Evolutionary conservation across 2,888 invertebrate species (phyloP).

Genomic region (Thymelicus acteon): DNA sequence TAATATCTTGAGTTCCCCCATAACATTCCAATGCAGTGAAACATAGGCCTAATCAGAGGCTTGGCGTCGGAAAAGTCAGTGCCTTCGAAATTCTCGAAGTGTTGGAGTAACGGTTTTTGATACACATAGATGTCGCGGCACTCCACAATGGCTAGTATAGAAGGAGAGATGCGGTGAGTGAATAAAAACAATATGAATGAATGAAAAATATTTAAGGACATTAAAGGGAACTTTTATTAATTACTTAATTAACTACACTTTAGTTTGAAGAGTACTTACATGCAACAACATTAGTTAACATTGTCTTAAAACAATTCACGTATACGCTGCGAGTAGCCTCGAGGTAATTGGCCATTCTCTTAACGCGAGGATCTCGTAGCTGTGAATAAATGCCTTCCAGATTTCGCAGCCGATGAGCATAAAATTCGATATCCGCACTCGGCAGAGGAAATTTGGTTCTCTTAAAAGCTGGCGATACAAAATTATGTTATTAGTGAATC

Average conservation of each 20-base stretch:
- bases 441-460: slow-evolving; percentile 90
- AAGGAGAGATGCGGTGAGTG: too few species aligned
- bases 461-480: slow-evolving; percentile 79
- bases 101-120: slow-evolving; percentile 88
- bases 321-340: slow-evolving; percentile 93
- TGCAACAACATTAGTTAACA: slow-evolving; percentile 91
- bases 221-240: not conserved
- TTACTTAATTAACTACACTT: not conserved
- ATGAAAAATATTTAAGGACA: too few species aligned
- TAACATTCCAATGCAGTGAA: slow-evolving; percentile 92
- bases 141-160: slow-evolving; percentile 88
- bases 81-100: slow-evolving; percentile 89
- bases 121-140: slow-evolving; percentile 93
- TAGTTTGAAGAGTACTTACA: slow-evolving; percentile 71
- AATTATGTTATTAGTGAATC: not conserved
- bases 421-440: slow-evolving; percentile 90
- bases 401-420: slow-evolving; percentile 91
- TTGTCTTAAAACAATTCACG: slow-evolving; percentile 89
- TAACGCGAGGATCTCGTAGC: slow-evolving; percentile 91
- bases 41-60: slow-evolving; percentile 86
- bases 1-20: slow-evolving; percentile 94
- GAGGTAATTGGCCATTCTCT: slow-evolving; percentile 92
- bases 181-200: too few species aligned
- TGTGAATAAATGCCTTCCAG: slow-evolving; percentile 95
- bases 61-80: slow-evolving; percentile 88